Conservation (phyloP, 2,113 vertebrate species). For the Corapipo altera region DNA sequence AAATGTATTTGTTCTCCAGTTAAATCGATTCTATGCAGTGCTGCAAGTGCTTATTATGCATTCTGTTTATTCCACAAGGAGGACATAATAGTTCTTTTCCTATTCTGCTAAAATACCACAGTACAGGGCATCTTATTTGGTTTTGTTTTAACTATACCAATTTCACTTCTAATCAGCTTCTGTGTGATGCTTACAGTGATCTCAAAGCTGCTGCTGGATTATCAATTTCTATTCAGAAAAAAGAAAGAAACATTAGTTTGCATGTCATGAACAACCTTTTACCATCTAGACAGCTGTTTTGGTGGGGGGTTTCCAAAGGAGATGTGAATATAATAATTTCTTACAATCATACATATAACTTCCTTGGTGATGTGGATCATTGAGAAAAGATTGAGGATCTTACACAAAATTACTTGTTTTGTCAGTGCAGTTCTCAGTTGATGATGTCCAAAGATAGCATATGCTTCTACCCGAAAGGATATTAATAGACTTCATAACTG, state of each 20-base stretch:
- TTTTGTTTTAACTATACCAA: constrained; percentile 15
- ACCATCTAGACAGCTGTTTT: not conserved
- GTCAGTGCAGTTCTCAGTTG: not conserved
- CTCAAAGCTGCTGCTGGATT: not conserved
- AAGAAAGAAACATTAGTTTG: not conserved
- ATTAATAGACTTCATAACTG: not conserved
- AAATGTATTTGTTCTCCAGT: constrained; percentile 58
- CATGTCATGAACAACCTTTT: not conserved
- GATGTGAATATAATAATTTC: not conserved
- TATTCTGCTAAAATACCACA: constrained; percentile 11
- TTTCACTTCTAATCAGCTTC: constrained; percentile 24
- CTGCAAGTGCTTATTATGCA: constrained; percentile 44
- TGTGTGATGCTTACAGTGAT: not conserved
- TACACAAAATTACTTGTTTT: not conserved
- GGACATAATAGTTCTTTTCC: constrained; percentile 21
- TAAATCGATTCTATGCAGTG: constrained; percentile 58
- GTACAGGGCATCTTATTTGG: not conserved
- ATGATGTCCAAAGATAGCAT: not conserved
- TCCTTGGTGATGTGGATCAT: not conserved
- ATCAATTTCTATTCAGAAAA: not conserved
- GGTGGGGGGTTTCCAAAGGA: not conserved
- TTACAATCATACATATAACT: not conserved
- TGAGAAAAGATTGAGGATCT: not conserved
- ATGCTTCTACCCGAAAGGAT: not conserved
- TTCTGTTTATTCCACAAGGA: constrained; percentile 54